These are phyloP conservation scores for Dermochelys coriacea DNA, from an alignment of 2,797 vertebrate species.

Conservation along the genomic window DNA sequence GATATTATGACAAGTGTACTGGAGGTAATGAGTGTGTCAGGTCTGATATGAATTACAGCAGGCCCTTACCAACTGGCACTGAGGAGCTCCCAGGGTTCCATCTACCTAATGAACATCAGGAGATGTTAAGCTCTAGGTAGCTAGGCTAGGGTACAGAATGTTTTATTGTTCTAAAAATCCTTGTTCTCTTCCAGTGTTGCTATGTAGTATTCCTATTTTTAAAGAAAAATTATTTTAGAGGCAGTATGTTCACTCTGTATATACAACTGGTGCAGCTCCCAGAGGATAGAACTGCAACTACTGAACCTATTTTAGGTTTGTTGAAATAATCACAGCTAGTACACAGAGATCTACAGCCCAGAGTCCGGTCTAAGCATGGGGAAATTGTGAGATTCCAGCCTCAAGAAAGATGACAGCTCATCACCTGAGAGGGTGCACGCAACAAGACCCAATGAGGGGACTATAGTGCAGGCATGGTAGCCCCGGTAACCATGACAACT, in stretches of 20 bases:
- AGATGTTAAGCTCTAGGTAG: no score
- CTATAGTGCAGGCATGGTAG: not conserved
- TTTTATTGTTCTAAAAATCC: no score
- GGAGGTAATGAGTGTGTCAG: no score
- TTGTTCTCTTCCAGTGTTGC: no score
- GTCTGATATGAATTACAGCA: no score
- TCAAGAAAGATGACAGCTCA: not conserved
- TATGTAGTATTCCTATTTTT: no score
- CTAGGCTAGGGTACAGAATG: no score
- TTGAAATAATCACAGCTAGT: not conserved
- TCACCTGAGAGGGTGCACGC: not conserved
- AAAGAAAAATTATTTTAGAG: not conserved
- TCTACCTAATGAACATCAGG: no score
- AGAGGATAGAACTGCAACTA: not conserved
- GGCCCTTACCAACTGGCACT: no score
- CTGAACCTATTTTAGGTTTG: not conserved
- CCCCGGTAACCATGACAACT: slow-evolving; percentile 19
- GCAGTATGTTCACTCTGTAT: not conserved
- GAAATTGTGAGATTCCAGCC: not conserved
- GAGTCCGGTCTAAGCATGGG: not conserved
- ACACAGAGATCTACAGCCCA: not conserved
- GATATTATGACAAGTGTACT: no score
- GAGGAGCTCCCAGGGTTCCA: no score
- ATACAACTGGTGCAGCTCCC: not conserved
- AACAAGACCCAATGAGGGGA: not conserved